Percentiles rank a stretch among this genome's conserved stretches.
Evolutionary conservation across 2,888 invertebrate species (phyloP).

Genomic region (Mesorhabditis sp.): DNA sequence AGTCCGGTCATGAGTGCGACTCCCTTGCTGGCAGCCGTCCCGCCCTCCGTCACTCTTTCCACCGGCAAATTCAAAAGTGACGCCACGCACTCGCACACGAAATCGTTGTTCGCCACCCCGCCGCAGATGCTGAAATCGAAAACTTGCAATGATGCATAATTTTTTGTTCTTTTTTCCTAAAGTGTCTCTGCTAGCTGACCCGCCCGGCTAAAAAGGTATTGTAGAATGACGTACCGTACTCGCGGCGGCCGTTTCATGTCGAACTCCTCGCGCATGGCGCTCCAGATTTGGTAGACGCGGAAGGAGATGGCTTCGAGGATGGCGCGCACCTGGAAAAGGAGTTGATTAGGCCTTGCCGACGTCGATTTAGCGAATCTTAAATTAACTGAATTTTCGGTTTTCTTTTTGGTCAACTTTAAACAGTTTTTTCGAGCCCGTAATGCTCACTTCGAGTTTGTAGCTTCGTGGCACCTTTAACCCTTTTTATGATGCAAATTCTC

Average conservation of each 20-base stretch:
- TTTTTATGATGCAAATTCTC: not conserved
- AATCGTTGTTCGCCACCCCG: conserved; percentile 91
- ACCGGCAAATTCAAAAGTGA: conserved; percentile 76
- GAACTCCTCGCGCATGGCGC: conserved; percentile 73
- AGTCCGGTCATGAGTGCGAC: conserved; percentile 81
- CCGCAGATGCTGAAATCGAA: conserved; percentile 76
- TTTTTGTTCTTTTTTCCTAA: no score
- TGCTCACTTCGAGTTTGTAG: no score
- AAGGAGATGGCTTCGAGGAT: conserved; percentile 81
- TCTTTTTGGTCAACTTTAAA: no score
- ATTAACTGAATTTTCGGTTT: no score
- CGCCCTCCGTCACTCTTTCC: conserved; percentile 72
- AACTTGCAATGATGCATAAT: not conserved
- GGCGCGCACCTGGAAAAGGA: conserved; percentile 67
- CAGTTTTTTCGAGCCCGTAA: no score
- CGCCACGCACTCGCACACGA: conserved; percentile 80
- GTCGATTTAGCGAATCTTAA: no score
- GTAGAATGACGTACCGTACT: conserved; percentile 24
- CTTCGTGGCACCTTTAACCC: no score
- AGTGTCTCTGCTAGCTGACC: no score
- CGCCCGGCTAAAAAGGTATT: not conserved
- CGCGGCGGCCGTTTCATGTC: conserved; percentile 59
- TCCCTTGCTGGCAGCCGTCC: conserved; percentile 71
- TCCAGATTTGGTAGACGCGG: conserved; percentile 74
- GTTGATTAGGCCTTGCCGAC: no score